Evolutionary conservation across 2,888 invertebrate genomes (phyloP).

Genomic region (Mesochorus sp.): DNA sequence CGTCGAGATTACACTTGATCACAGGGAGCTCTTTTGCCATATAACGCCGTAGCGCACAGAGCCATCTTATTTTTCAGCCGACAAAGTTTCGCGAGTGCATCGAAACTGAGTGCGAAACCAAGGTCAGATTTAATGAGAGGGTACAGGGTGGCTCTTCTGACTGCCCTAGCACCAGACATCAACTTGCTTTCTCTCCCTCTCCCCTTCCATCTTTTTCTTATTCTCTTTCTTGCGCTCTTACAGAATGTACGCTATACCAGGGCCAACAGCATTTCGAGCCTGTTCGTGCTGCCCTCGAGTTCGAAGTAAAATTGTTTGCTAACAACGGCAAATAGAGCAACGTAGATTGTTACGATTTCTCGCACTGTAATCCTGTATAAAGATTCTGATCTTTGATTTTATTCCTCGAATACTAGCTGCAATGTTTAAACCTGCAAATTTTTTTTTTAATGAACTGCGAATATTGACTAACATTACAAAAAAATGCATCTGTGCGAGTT

Average conservation of each 20-base stretch:
- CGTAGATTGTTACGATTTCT: slow-evolving; percentile 30
- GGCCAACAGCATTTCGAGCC: slow-evolving; percentile 26
- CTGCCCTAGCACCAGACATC: slow-evolving; percentile 28
- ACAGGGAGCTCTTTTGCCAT: slow-evolving; percentile 70
- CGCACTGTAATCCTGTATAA: not conserved
- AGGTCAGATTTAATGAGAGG: slow-evolving; percentile 63
- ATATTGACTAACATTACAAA: no score
- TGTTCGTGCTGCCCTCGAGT: slow-evolving; percentile 10
- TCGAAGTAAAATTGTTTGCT: slow-evolving; percentile 41
- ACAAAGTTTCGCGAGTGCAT: slow-evolving; percentile 59
- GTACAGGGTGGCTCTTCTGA: slow-evolving; percentile 18
- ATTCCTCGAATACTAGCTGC: slow-evolving; percentile 5
- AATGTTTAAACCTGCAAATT: no score
- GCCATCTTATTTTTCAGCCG: slow-evolving; percentile 55
- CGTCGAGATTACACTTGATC: slow-evolving; percentile 77
- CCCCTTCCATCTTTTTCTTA: no score
- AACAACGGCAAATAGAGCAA: slow-evolving; percentile 49
- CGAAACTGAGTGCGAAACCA: slow-evolving; percentile 60
- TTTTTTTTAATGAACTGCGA: no score
- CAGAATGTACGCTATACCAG: not conserved
- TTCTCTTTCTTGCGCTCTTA: no score
- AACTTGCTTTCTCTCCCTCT: not conserved
- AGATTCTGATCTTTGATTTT: not conserved
- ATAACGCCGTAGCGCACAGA: slow-evolving; percentile 42
- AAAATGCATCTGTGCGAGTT: no score